Evolutionary conservation across 1,140 invertebrate genomes (phyloP), one percentile per base, ranked within the genome.

Genomic region (Matsumurasca onukii): DNA sequence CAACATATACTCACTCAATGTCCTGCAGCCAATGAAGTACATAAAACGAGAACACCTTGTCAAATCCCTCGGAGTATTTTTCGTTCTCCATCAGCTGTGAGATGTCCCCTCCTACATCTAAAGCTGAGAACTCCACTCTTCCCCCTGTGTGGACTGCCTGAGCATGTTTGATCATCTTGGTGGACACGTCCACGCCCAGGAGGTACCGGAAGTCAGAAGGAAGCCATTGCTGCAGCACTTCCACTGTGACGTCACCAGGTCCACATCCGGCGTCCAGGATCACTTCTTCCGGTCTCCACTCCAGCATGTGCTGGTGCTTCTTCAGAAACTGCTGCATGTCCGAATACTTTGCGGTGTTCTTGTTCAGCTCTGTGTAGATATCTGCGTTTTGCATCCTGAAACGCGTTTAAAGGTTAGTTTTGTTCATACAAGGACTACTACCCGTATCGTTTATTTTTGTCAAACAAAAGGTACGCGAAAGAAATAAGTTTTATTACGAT

Each of bases 231-330:
- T 27, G 5, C 15, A 59, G 12, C 22, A 29, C 55, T 9, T 24
- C 12, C 15, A 24, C 15, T 5, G 55, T 59, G 22, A 59, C 24
- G 55, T 59, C 55, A 27, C 55, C 55, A 25, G 55, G 55, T 15
- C 55, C 55, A 59, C 55, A 59, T 27, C 55, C 55, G 15, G 25
- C 55, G 55, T 59, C 55, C 55, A 59, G 25, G n/a, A 59, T 59
- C 25, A 12, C 30, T 27, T 59, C 55, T 59, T 29, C 55, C 15
- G 55, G 55, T 5, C 24, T 2, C 55, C 55, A 59, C 2, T 29
- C 15, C 9, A 59, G n/a, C 25, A 59, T 9, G 13, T 59, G 55
- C n/a, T 59, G 2, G 25, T 59, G 2, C 2, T 59, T 27, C n/a
- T 29, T 25, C 15, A 59, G 25, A n/a, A 59, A 13, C n/a, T 59